A percentile compares a stretch with the other conserved stretches of the same genome.
Conservation (phyloP, 2,113 vertebrate genomes). For the Tamias sibiricus region DNA sequence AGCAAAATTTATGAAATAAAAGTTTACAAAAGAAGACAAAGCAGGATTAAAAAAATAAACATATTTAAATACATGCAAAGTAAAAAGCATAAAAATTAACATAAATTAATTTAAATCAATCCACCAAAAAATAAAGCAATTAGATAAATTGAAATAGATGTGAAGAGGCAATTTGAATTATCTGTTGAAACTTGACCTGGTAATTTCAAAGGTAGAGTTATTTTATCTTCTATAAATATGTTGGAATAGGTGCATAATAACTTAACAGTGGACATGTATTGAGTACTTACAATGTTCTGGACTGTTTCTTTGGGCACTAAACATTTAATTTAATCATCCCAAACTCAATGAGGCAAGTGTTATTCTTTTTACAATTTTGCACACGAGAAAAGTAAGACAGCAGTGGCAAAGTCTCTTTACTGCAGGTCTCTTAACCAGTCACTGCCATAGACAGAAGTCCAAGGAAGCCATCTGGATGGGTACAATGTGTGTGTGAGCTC, state of each 20-base stretch:
- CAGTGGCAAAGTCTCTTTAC: not conserved
- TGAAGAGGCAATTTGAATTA: not conserved
- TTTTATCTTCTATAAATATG: not conserved
- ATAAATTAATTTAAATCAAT: not conserved
- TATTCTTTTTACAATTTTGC: not conserved
- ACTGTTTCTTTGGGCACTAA: not conserved
- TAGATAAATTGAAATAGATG: not conserved
- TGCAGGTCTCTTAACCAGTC: not conserved
- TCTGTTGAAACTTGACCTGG: not conserved
- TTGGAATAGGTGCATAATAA: not conserved
- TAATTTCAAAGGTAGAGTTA: constrained; percentile 11
- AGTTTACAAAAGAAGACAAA: not conserved
- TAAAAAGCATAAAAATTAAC: not conserved
- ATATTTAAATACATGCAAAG: not conserved
- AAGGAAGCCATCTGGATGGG: not conserved
- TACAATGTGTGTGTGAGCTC: too few relatives aligned
- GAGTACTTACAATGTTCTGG: not conserved
- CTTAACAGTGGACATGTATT: not conserved
- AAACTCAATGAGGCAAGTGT: not conserved
- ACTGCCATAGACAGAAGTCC: not conserved
- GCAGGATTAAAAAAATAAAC: not conserved
- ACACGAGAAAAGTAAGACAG: not conserved
- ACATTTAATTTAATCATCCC: not conserved
- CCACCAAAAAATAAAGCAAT: not conserved
- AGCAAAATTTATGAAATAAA: not conserved